phyloP scores from a whole-genome alignment of 2,113 vertebrate species.

The Ptyas mucosa region DNA sequence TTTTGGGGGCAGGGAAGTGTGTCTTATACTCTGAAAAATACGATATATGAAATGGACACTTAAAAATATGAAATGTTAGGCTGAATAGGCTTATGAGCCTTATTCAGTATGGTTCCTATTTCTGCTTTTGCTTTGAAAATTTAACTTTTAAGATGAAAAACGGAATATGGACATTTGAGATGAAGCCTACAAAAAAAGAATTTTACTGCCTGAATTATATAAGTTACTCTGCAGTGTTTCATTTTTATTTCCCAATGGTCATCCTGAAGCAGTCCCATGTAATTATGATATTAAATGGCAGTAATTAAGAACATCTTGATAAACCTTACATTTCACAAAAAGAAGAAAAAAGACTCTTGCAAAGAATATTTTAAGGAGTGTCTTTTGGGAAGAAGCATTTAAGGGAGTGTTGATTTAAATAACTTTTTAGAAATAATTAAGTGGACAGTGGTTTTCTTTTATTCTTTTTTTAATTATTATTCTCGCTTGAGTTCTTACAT shows the following conservation, averaged over 20 bases:
- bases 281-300: not conserved
- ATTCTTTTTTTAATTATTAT: not conserved
- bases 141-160: not conserved
- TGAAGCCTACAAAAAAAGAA: not conserved
- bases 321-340: not conserved
- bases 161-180: not conserved
- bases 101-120: not conserved
- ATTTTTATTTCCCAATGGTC: not conserved
- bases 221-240: not conserved
- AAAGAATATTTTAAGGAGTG: not conserved
- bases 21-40: too few species aligned
- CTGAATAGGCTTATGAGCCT: not conserved
- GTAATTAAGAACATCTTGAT: not conserved
- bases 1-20: too few species aligned
- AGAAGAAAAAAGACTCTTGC: not conserved
- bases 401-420: not conserved
- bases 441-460: conserved; percentile 25
- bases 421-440: not conserved
- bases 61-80: not conserved
- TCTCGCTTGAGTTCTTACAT: conserved; percentile 5
- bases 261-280: not conserved
- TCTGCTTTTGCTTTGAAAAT: not conserved
- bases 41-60: not conserved
- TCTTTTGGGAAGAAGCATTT: not conserved
- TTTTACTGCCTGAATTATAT: not conserved